Conservation (phyloP, 2,797 vertebrate species). For the Rachycentron canadum region DNA sequence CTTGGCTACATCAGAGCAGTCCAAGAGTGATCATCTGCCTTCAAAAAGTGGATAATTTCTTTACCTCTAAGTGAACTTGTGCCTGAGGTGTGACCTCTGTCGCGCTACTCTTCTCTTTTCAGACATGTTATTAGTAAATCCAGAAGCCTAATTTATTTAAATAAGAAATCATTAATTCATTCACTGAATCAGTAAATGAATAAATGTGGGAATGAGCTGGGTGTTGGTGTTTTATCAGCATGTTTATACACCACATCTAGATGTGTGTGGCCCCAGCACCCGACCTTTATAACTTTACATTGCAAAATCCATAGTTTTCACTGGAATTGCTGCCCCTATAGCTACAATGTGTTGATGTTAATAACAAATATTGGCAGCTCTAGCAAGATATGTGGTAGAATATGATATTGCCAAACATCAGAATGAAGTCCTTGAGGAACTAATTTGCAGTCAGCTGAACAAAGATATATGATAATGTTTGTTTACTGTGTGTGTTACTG, state of each 20-base stretch:
- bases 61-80: neutral
- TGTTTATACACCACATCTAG: neutral
- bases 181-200: neutral
- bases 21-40: neutral
- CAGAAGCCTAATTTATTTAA: neutral
- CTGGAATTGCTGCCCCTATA: constrained; percentile 17
- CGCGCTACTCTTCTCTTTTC: neutral
- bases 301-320: constrained; percentile 5
- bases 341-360: neutral
- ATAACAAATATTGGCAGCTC: constrained; percentile 17
- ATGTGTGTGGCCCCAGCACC: constrained; percentile 9
- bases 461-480: constrained; percentile 79
- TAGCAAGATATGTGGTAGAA: constrained; percentile 35
- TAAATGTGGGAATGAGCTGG: neutral
- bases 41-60: neutral
- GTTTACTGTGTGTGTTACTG: constrained; percentile 67
- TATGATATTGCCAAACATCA: constrained; percentile 48
- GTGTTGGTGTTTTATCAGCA: neutral
- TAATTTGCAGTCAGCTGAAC: constrained; percentile 71
- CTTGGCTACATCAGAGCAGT: neutral
- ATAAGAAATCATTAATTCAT: neutral
- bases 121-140: neutral
- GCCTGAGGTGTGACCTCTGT: too few species aligned
- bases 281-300: neutral
- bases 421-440: constrained; percentile 69